phyloP scores from a whole-genome alignment of 2,888 invertebrate species.

The Antheraea assamensis region DNA sequence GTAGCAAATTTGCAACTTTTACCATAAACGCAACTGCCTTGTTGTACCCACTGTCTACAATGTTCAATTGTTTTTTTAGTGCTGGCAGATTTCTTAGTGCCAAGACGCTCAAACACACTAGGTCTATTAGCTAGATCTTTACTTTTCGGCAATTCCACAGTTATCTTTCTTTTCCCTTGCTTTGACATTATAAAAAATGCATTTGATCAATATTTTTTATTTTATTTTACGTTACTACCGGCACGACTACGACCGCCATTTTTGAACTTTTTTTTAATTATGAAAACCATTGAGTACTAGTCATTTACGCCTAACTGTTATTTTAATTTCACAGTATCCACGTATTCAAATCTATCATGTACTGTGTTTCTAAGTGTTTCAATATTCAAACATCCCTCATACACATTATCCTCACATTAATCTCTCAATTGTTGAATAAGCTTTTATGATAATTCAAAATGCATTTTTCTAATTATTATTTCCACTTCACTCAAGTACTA shows the following conservation, averaged over 20 bases:
- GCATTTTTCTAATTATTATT: too few species aligned
- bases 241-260: conserved; percentile 48
- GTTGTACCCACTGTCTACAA: conserved; percentile 90
- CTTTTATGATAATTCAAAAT: too few species aligned
- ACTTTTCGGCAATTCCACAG: conserved; percentile 87
- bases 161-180: conserved; percentile 90
- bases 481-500: too few species aligned
- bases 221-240: conserved; percentile 49
- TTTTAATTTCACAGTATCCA: too few species aligned
- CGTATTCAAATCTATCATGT: too few species aligned
- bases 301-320: too few species aligned
- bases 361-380: too few species aligned
- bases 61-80: conserved; percentile 84
- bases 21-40: conserved; percentile 89
- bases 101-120: conserved; percentile 92
- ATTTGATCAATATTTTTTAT: conserved; percentile 64
- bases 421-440: too few species aligned
- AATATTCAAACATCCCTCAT: too few species aligned
- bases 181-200: conserved; percentile 81
- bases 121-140: conserved; percentile 86
- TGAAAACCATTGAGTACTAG: too few species aligned
- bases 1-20: conserved; percentile 89
- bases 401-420: too few species aligned
- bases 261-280: conserved; percentile 28
- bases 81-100: conserved; percentile 86